Evolutionary conservation across 2,888 invertebrate genomes (phyloP).

Genomic region (Macaria notata): DNA sequence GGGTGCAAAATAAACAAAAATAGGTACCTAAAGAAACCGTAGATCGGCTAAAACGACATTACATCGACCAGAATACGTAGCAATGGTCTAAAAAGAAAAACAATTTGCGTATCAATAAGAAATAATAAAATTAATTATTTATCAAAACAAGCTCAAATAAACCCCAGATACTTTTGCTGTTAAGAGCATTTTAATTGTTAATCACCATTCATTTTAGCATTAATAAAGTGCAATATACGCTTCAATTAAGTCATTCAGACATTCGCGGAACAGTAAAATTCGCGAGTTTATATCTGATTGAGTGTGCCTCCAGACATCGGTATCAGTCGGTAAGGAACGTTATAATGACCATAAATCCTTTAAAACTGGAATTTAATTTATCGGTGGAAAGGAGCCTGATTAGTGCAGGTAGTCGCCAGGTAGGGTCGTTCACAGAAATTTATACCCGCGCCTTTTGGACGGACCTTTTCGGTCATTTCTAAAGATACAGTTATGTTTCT

Average conservation of each 20-base stretch:
- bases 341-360: conserved; percentile 57
- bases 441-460: conserved; percentile 43
- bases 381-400: conserved; percentile 52
- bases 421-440: conserved; percentile 66
- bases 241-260: conserved; percentile 36
- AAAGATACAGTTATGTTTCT: conserved; percentile 60
- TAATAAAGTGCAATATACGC: conserved; percentile 26
- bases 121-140: not conserved
- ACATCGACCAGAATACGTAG: too few species aligned
- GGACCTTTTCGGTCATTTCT: conserved; percentile 69
- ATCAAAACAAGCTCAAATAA: conserved; percentile 4
- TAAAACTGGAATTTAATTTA: conserved; percentile 69
- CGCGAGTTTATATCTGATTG: conserved; percentile 11
- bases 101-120: not conserved
- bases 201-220: conserved; percentile 11
- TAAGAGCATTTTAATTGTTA: conserved; percentile 1
- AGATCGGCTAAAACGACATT: not conserved
- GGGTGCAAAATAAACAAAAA: conserved; percentile 5
- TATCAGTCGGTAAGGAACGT: conserved; percentile 38
- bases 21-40: not conserved
- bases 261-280: conserved; percentile 28
- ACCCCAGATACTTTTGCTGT: not conserved
- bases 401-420: conserved; percentile 71
- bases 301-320: not conserved
- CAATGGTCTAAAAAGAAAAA: not conserved